A percentile compares a stretch with the other conserved stretches of the same genome.
Conservation (phyloP, 2,113 vertebrate species). For the Scomber colias region DNA sequence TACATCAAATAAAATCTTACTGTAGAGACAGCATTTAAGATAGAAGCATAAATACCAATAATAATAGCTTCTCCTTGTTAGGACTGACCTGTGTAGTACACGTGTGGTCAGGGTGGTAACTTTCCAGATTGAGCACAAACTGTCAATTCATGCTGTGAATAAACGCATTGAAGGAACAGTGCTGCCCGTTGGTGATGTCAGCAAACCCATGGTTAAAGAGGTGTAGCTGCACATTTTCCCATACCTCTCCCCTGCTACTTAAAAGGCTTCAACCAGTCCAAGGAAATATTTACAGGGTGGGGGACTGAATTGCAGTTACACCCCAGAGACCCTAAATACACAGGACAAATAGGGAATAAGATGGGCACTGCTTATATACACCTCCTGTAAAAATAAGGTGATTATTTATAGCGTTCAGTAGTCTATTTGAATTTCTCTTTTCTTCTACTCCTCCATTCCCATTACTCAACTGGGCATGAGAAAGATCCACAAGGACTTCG, state of each 20-base stretch:
- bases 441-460: conserved; percentile 12
- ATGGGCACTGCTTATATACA: conserved; percentile 37
- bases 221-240: conserved; percentile 65
- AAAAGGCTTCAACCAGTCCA: conserved; percentile 61
- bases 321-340: conserved; percentile 56
- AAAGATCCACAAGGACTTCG: conserved; percentile 34
- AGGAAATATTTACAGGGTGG: conserved; percentile 78
- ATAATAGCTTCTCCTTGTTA: background rate
- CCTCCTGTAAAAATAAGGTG: conserved; percentile 28
- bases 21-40: background rate
- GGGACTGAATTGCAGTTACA: conserved; percentile 51
- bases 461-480: conserved; percentile 23
- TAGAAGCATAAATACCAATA: too few species aligned
- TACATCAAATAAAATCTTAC: background rate
- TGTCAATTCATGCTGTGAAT: conserved; percentile 72
- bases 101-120: conserved; percentile 40
- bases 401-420: conserved; percentile 20
- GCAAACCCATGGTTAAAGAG: conserved; percentile 55
- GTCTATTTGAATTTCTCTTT: conserved; percentile 17
- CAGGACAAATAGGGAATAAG: conserved; percentile 54
- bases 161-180: conserved; percentile 58
- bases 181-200: conserved; percentile 58
- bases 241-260: conserved; percentile 66
- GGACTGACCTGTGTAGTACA: background rate
- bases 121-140: conserved; percentile 68